Percentiles rank a stretch among this genome's conserved stretches.
These are phyloP conservation scores for Sebastes baramenuke DNA, from an alignment of 2,797 vertebrate species.

Conservation along the genomic window DNA sequence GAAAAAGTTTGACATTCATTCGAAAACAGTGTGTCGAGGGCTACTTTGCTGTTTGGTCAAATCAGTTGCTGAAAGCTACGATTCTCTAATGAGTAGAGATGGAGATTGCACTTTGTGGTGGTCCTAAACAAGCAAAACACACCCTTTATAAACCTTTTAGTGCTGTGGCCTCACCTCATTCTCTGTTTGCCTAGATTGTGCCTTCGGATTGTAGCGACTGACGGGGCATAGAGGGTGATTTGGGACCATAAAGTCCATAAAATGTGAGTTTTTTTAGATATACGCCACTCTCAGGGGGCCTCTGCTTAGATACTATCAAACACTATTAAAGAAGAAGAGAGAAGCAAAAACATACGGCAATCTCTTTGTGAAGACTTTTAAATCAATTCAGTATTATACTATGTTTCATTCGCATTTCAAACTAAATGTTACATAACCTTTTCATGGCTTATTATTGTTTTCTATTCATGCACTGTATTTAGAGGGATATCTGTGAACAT, in stretches of 20 bases:
- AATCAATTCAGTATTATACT: constrained; percentile 47
- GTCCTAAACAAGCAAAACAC: constrained; percentile 9
- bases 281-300: constrained; percentile 40
- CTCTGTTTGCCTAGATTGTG: not conserved
- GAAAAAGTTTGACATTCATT: not conserved
- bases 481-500: constrained; percentile 9
- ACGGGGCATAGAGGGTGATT: not conserved
- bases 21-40: not conserved
- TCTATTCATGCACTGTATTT: constrained; percentile 6
- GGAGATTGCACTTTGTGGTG: not conserved
- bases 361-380: not conserved
- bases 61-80: not conserved
- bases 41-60: constrained; percentile 2
- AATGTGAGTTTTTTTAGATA: constrained; percentile 12
- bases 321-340: not conserved
- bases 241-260: constrained; percentile 27
- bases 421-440: constrained; percentile 20
- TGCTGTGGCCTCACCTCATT: not conserved
- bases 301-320: constrained; percentile 25
- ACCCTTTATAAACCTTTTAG: not conserved
- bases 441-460: constrained; percentile 1
- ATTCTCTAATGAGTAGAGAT: not conserved
- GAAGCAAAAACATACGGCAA: not conserved
- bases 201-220: not conserved
- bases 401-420: constrained; percentile 23